Evolutionary conservation across 1,140 invertebrate genomes (phyloP).

Genomic region (Watersipora subatra): DNA sequence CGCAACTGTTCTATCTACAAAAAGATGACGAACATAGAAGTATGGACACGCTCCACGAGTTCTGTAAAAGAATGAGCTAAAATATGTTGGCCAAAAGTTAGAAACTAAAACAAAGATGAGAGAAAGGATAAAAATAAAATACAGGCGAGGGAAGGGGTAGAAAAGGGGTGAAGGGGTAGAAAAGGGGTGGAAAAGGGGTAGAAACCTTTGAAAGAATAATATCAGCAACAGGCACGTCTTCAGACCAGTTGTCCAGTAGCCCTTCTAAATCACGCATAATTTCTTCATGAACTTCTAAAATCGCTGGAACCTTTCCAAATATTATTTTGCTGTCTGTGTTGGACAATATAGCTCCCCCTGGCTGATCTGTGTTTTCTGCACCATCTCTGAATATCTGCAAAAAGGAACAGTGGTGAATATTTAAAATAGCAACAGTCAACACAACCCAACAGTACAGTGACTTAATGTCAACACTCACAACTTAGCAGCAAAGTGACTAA

Average conservation of each 20-base stretch:
- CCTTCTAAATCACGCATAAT: conserved; percentile 64
- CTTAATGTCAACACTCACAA: too few species aligned
- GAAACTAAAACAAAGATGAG: conserved; percentile 5
- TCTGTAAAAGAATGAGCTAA: conserved; percentile 10
- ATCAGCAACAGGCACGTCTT: conserved; percentile 66
- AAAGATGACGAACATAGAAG: too few species aligned
- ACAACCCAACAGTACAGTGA: too few species aligned
- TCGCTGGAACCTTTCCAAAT: conserved; percentile 86
- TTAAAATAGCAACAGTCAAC: too few species aligned
- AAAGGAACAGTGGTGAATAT: conserved; percentile 4
- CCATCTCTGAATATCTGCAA: conserved; percentile 80
- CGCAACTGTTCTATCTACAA: conserved; percentile 49
- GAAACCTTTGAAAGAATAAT: conserved; percentile 56
- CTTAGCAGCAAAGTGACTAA: too few species aligned
- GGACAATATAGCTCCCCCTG: conserved; percentile 61
- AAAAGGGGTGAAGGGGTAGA: too few species aligned
- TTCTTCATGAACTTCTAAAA: conserved; percentile 76
- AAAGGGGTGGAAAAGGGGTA: too few species aligned
- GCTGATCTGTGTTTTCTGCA: conserved; percentile 68
- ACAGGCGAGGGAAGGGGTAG: too few species aligned
- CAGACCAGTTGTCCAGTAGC: conserved; percentile 57
- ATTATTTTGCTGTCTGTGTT: conserved; percentile 86
- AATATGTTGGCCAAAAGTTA: neutral
- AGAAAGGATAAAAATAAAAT: too few species aligned
- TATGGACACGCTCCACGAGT: too few species aligned